phyloP scores from a whole-genome alignment of 1,140 invertebrate genomes.

The Campoletis sonorensis region DNA sequence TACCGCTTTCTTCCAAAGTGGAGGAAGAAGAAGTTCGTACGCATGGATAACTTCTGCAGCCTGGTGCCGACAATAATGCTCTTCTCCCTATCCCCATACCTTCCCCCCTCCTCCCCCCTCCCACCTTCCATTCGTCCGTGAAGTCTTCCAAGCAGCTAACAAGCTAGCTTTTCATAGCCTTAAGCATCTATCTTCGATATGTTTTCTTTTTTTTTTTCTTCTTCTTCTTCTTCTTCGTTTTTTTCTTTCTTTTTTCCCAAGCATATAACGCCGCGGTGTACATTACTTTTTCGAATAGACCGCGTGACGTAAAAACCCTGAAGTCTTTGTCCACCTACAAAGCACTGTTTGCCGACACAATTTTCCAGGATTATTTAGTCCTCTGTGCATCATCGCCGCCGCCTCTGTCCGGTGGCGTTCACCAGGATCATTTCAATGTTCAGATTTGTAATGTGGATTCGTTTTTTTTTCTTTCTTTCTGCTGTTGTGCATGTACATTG shows the following conservation, averaged over 20 bases:
- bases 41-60: conserved; percentile 35
- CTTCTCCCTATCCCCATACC: not conserved
- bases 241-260: conserved; percentile 7
- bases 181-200: conserved; percentile 3
- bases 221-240: too few species aligned
- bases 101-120: too few species aligned
- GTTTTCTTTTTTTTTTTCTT: conserved; percentile 21
- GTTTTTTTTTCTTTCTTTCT: too few species aligned
- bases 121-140: not conserved
- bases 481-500: conserved; percentile 1
- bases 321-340: conserved; percentile 65
- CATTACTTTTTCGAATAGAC: conserved; percentile 75
- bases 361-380: conserved; percentile 67
- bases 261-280: conserved; percentile 66
- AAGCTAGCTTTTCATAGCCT: conserved; percentile 2
- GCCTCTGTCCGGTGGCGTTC: not conserved
- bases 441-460: too few species aligned
- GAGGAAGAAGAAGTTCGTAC: conserved; percentile 38
- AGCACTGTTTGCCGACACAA: conserved; percentile 74
- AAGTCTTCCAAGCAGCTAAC: conserved; percentile 1
- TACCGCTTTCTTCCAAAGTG: conserved; percentile 21
- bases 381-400: not conserved
- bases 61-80: conserved; percentile 37
- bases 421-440: conserved; percentile 7
- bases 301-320: conserved; percentile 73